Conservation (phyloP, 2,888 invertebrate genomes). For the Scaptomyza flava region DNA sequence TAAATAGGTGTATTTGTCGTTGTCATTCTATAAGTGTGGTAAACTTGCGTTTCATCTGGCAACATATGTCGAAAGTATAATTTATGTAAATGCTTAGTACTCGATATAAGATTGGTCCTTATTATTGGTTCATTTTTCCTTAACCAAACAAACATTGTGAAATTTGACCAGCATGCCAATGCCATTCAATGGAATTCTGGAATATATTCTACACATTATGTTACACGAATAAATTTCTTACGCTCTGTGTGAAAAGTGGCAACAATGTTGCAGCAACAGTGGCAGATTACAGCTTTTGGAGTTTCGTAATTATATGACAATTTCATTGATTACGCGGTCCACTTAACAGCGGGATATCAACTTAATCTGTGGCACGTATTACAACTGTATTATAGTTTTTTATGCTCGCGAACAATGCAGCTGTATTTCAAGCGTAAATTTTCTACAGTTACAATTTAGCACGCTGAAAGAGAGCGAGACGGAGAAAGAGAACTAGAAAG, state of each 20-base stretch:
- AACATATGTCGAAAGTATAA: no score
- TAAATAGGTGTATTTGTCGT: no score
- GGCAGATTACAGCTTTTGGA: slow-evolving; percentile 13
- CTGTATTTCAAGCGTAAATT: slow-evolving; percentile 64
- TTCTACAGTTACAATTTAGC: slow-evolving; percentile 51
- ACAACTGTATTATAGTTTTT: slow-evolving; percentile 60
- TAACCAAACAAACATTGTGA: no score
- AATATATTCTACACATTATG: no score
- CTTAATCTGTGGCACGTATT: slow-evolving; percentile 66
- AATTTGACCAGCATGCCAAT: no score
- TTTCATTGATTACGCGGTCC: slow-evolving; percentile 67
- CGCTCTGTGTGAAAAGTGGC: slow-evolving; percentile 17
- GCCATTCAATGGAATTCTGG: no score
- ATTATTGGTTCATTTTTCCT: no score
- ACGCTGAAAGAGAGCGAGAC: slow-evolving; percentile 1
- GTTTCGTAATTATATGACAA: slow-evolving; percentile 64
- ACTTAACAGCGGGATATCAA: slow-evolving; percentile 49
- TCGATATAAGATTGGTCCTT: no score
- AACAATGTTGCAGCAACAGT: slow-evolving; percentile 28
- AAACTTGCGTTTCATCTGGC: no score
- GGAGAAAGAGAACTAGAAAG: background rate
- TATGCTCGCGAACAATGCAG: slow-evolving; percentile 56
- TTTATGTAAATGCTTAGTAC: no score
- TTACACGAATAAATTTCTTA: no score
- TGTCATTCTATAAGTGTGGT: no score